A percentile compares a stretch with the other conserved stretches of the same genome.
Conservation (phyloP, 2,113 vertebrate species). For the Bettongia penicillata region DNA sequence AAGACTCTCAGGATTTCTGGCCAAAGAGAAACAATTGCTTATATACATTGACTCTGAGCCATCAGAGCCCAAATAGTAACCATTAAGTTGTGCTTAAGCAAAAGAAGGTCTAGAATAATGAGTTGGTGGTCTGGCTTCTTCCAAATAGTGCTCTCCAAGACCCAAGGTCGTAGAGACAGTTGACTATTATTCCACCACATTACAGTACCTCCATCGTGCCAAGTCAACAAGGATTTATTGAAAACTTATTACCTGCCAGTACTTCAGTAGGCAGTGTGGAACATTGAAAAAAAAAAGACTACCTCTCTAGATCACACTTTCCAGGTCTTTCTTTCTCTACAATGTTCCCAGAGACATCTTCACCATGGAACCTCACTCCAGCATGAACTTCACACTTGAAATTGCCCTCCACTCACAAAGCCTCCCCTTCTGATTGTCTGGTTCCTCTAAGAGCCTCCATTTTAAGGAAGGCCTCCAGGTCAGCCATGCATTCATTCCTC, state of each 20-base stretch:
- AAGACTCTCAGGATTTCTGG: too few relatives aligned
- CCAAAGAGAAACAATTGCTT: too few relatives aligned
- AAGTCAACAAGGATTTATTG: neutral
- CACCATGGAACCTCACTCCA: neutral
- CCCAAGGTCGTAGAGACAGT: neutral
- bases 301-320: neutral
- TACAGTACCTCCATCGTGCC: neutral
- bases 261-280: neutral
- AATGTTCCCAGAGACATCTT: too few relatives aligned
- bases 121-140: neutral
- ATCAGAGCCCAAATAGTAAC: too few relatives aligned
- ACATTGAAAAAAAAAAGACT: neutral
- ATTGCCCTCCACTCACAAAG: neutral
- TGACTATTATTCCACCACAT: neutral
- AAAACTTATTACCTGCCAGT: neutral
- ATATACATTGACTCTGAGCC: too few relatives aligned
- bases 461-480: neutral
- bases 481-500: neutral
- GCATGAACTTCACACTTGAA: neutral
- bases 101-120: neutral
- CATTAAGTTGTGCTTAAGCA: too few relatives aligned
- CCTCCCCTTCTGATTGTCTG: neutral
- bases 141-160: neutral
- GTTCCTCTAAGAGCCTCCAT: neutral
- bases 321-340: neutral